These are phyloP conservation scores for Probaryconus sp. DNA, from an alignment of 1,140 invertebrate species.

Conservation along the genomic window DNA sequence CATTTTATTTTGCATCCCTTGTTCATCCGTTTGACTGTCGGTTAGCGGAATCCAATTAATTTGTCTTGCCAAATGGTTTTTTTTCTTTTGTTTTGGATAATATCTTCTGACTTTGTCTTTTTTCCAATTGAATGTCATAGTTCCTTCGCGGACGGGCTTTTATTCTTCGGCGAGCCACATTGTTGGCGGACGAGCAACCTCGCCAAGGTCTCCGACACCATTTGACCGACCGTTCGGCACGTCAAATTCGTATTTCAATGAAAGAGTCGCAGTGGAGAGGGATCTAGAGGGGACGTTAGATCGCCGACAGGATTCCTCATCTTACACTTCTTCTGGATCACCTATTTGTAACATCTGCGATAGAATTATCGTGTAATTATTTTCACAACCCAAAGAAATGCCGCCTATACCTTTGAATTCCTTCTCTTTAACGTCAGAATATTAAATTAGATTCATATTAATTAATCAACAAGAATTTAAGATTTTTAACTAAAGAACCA, in stretches of 20 bases:
- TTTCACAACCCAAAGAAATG: constrained; percentile 5
- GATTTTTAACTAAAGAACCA: too few species aligned
- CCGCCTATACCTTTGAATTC: constrained; percentile 19
- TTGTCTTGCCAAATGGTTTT: constrained; percentile 4
- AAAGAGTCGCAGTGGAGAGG: constrained; percentile 56
- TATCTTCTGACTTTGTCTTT: constrained; percentile 38
- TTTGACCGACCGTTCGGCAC: constrained; percentile 42
- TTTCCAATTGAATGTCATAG: constrained; percentile 72
- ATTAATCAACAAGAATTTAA: too few species aligned
- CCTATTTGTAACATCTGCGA: constrained; percentile 86
- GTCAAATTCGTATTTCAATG: constrained; percentile 32
- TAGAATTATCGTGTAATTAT: constrained; percentile 87
- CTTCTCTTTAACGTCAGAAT: constrained; percentile 15
- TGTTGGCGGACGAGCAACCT: constrained; percentile 79
- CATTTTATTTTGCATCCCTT: too few species aligned
- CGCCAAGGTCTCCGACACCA: constrained; percentile 74
- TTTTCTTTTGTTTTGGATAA: neutral
- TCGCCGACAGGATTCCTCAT: constrained; percentile 56
- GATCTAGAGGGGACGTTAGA: constrained; percentile 68
- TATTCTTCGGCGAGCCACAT: constrained; percentile 82
- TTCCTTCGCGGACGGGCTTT: constrained; percentile 80
- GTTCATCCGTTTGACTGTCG: too few species aligned
- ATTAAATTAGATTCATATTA: neutral
- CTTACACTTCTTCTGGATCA: constrained; percentile 69
- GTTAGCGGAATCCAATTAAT: too few species aligned